A percentile compares a stretch with the other conserved stretches of the same genome.
Evolutionary conservation across 35 echinoderm and acorn worm genomes (phyloP).

Genomic region (Chiridota heheva): DNA sequence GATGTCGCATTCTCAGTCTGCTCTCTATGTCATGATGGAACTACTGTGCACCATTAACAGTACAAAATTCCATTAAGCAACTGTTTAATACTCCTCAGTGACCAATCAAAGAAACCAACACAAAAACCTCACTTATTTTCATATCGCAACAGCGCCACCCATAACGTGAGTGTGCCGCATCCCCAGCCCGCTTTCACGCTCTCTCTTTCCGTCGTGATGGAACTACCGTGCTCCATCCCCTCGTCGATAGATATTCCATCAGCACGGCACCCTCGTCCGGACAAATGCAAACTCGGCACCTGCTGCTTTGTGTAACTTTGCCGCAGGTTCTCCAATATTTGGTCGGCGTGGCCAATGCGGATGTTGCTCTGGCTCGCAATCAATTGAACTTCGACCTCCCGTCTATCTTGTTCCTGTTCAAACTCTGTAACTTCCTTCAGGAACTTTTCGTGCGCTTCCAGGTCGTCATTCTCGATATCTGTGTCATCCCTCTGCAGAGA

Average conservation of each 20-base stretch:
- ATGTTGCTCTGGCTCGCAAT: constrained; percentile 2
- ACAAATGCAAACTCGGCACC: constrained; percentile 34
- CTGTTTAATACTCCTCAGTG: too few relatives aligned
- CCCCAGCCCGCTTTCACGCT: constrained; percentile 64
- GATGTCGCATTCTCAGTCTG: too few relatives aligned
- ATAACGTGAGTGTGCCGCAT: neutral
- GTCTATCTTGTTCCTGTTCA: constrained; percentile 12
- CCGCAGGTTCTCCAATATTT: constrained; percentile 28
- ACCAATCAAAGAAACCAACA: neutral
- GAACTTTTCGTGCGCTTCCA: constrained; percentile 21
- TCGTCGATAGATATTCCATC: constrained; percentile 65
- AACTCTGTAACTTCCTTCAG: constrained; percentile 14
- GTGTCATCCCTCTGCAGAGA: constrained; percentile 3
- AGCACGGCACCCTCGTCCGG: constrained; percentile 56
- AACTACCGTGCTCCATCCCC: constrained; percentile 40
- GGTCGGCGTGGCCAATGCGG: constrained; percentile 19
- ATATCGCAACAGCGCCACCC: neutral
- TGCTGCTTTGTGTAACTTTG: constrained; percentile 11
- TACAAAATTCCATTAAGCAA: too few relatives aligned
- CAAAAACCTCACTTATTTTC: constrained; percentile 5
- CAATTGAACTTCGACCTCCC: neutral
- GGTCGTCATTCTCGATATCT: constrained; percentile 38
- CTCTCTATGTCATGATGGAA: too few relatives aligned
- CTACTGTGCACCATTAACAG: too few relatives aligned
- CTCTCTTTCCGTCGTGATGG: constrained; percentile 63